phyloP scores from a whole-genome alignment of 1,140 invertebrate species.

The Musca domestica region DNA sequence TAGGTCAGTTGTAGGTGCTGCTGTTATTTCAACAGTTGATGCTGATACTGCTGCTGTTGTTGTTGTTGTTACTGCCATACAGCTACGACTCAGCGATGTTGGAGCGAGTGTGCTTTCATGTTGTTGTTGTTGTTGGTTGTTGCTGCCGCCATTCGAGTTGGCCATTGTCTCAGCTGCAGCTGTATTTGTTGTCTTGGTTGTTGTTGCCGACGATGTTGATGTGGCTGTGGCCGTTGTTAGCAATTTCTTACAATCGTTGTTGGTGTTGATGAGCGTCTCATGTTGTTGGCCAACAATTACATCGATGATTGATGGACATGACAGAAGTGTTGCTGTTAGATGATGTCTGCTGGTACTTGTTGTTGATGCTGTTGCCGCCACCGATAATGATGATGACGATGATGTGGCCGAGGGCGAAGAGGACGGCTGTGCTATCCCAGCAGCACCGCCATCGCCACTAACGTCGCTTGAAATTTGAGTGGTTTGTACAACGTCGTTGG shows the following conservation, averaged over 20 bases:
- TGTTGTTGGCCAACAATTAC: constrained; percentile 16
- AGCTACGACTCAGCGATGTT: neutral
- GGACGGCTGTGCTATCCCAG: neutral
- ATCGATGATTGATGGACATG: constrained; percentile 16
- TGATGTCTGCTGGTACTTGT: constrained; percentile 2
- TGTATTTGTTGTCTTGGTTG: no score
- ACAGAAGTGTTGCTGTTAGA: neutral
- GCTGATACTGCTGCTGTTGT: neutral
- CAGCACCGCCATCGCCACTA: neutral
- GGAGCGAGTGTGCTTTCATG: neutral
- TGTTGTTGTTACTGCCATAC: constrained; percentile 1
- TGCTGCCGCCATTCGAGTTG: neutral
- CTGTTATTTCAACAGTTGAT: constrained; percentile 4
- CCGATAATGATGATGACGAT: neutral
- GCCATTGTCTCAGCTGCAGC: no score
- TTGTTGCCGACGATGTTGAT: no score
- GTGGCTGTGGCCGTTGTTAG: neutral
- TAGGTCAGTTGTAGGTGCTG: constrained; percentile 7
- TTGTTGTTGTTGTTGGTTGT: constrained; percentile 7
- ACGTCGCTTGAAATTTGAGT: neutral
- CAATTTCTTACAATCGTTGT: neutral
- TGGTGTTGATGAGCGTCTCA: neutral
- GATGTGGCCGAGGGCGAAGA: neutral
- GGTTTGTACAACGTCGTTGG: neutral
- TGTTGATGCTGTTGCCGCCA: neutral